phyloP scores from a whole-genome alignment of 2,797 vertebrate genomes.

The Enteromius paludinosus region DNA sequence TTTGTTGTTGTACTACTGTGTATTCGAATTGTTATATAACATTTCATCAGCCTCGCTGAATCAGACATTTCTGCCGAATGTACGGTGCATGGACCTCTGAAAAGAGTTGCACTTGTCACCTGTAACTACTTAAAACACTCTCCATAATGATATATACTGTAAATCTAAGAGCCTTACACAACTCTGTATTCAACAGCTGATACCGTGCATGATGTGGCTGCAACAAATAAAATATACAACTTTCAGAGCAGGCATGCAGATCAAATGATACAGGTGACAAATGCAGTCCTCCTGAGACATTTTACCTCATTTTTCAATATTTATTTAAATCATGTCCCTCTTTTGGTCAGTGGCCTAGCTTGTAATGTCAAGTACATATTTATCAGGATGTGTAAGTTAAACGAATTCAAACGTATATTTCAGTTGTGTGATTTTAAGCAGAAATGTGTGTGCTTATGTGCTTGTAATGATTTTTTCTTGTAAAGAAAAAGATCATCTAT shows the following conservation, averaged over 20 bases:
- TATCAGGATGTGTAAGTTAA: background rate
- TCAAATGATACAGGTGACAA: conserved; percentile 33
- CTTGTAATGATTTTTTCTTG: background rate
- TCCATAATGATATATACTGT: conserved; percentile 21
- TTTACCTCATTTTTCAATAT: conserved; percentile 3
- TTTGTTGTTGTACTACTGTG: background rate
- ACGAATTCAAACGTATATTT: background rate
- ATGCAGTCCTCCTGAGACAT: conserved; percentile 20
- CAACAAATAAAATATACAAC: conserved; percentile 4
- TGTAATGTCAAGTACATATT: conserved; percentile 3
- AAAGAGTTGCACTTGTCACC: conserved; percentile 32
- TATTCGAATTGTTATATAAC: background rate
- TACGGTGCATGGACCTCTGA: background rate
- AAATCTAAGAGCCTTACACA: conserved; percentile 27
- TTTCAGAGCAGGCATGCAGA: conserved; percentile 51
- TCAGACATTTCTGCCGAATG: background rate
- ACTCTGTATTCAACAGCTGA: conserved; percentile 11
- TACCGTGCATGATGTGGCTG: conserved; percentile 52
- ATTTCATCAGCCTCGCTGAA: conserved; percentile 21
- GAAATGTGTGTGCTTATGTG: background rate
- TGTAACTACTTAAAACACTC: conserved; percentile 30
- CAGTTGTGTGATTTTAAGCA: background rate
- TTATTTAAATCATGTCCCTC: background rate
- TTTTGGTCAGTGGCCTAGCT: background rate
- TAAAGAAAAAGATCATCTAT: background rate